Percentiles rank a stretch among this genome's conserved stretches.
Conservation (phyloP, 1,140 invertebrate species). For the Bombus waltoni region DNA sequence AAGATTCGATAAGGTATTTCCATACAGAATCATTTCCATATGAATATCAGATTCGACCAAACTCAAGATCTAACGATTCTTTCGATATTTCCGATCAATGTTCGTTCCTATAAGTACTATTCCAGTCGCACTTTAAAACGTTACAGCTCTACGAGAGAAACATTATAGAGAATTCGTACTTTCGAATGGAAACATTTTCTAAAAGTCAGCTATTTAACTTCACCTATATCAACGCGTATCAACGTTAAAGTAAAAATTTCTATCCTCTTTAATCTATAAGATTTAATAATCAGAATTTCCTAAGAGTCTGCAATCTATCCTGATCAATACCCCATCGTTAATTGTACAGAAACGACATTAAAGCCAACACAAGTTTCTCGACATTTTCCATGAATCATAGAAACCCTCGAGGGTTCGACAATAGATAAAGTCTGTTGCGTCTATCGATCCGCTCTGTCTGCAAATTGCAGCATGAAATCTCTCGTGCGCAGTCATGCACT, state of each 20-base stretch:
- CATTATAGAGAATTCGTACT: background rate
- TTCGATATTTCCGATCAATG: too few relatives aligned
- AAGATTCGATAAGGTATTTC: too few relatives aligned
- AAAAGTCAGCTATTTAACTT: background rate
- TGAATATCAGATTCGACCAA: too few relatives aligned
- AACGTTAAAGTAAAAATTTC: background rate
- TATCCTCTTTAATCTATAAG: background rate
- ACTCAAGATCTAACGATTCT: too few relatives aligned
- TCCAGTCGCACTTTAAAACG: too few relatives aligned
- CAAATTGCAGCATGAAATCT: constrained; percentile 41
- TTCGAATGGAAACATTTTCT: background rate
- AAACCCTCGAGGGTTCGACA: background rate
- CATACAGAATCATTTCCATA: too few relatives aligned
- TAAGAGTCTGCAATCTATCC: background rate
- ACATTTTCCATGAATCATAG: constrained; percentile 17
- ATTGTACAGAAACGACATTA: background rate
- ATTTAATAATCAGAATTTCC: background rate
- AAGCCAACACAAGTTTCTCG: background rate
- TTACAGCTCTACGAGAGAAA: background rate
- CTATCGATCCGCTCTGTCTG: constrained; percentile 5
- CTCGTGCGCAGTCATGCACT: constrained; percentile 42
- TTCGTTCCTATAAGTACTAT: too few relatives aligned
- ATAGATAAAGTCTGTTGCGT: constrained; percentile 20
- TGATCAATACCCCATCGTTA: background rate
- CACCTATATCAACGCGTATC: background rate